Evolutionary conservation across 2,113 vertebrate species (phyloP).

Genomic region (Takifugu bimaculatus): DNA sequence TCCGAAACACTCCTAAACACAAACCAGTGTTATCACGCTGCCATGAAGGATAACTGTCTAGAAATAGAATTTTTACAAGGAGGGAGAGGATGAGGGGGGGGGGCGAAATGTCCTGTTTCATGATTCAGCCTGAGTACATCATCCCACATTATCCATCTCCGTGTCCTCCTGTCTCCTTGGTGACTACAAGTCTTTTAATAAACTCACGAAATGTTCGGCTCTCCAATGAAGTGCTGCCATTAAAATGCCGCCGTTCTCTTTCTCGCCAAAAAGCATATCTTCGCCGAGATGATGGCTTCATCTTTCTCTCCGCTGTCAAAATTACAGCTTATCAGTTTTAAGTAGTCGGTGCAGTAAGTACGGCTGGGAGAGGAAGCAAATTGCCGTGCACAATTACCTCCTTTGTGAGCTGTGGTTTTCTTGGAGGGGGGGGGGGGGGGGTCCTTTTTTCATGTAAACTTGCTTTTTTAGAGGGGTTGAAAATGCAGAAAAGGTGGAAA

Average conservation of each 20-base stretch:
- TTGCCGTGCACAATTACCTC: constrained; percentile 7
- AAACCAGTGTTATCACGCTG: not conserved
- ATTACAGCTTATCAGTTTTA: constrained; percentile 10
- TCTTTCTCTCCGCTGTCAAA: constrained; percentile 28
- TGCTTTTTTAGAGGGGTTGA: not conserved
- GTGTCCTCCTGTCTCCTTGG: not conserved
- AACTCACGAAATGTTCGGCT: constrained; percentile 13
- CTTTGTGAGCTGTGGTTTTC: constrained; percentile 6
- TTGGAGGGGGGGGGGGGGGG: too few relatives aligned
- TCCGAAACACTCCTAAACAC: too few relatives aligned
- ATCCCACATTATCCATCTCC: not conserved
- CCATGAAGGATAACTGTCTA: not conserved
- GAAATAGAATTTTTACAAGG: constrained; percentile 9
- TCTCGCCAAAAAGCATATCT: constrained; percentile 10
- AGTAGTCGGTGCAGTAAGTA: not conserved
- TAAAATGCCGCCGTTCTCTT: constrained; percentile 23
- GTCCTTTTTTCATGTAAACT: not conserved
- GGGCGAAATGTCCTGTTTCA: constrained; percentile 13
- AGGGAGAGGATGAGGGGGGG: not conserved
- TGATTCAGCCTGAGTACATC: constrained; percentile 1
- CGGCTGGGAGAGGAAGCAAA: constrained; percentile 6
- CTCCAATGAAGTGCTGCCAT: constrained; percentile 22
- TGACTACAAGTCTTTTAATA: not conserved
- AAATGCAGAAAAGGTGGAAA: not conserved
- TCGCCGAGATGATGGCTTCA: constrained; percentile 31